Percentiles rank a stretch among this genome's conserved stretches.
phyloP scores from a whole-genome alignment of 2,888 invertebrate genomes.

The Tinea semifulvella region DNA sequence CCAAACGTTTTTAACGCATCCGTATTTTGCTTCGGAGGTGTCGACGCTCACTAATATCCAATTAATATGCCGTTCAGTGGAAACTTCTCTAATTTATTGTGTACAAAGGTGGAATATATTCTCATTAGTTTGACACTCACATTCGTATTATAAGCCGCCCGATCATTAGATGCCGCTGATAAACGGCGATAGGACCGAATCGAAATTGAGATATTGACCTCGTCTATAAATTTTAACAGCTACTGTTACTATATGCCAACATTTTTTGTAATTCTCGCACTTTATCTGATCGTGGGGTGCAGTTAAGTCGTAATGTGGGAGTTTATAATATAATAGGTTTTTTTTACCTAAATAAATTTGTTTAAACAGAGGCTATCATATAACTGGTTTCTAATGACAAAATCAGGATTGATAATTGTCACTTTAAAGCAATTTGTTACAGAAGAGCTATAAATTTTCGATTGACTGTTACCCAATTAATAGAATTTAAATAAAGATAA shows the following conservation, averaged over 20 bases:
- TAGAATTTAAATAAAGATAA: background rate
- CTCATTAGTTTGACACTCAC: conserved; percentile 61
- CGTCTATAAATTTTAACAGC: conserved; percentile 35
- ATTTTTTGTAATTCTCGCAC: conserved; percentile 16
- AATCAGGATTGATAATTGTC: conserved; percentile 1
- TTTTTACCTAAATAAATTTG: conserved; percentile 23
- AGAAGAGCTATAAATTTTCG: background rate
- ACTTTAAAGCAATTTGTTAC: conserved; percentile 3
- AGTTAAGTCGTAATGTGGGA: conserved; percentile 35
- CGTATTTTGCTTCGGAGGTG: conserved; percentile 36
- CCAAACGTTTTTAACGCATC: conserved; percentile 28
- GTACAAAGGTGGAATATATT: conserved; percentile 51
- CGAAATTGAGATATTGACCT: conserved; percentile 49
- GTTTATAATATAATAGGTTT: conserved; percentile 29
- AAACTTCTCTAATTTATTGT: conserved; percentile 53
- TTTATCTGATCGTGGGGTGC: conserved; percentile 41
- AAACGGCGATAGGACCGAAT: conserved; percentile 42
- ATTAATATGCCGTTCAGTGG: conserved; percentile 60
- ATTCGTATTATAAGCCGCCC: conserved; percentile 50
- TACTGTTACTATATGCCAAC: conserved; percentile 31
- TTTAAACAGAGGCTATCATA: background rate
- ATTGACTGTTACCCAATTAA: conserved; percentile 9
- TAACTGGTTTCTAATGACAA: conserved; percentile 1
- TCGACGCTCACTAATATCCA: conserved; percentile 56
- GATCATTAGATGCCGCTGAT: conserved; percentile 54